Evolutionary conservation across 2,113 vertebrate genomes (phyloP).

Genomic region (Astur gentilis): DNA sequence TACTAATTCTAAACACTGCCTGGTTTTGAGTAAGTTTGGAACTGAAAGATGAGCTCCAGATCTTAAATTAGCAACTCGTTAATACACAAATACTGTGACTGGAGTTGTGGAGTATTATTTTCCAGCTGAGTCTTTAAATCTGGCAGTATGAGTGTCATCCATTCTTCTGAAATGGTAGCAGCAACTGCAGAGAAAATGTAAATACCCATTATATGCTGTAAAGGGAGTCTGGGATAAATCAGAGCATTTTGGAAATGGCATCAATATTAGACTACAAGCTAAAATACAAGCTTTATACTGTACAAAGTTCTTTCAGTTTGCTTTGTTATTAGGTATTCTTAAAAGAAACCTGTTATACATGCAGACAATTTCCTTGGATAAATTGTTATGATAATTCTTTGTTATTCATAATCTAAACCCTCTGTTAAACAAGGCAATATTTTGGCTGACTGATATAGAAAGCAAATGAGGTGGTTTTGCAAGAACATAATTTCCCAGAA

Average conservation of each 20-base stretch:
- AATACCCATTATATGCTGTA: constrained; percentile 30
- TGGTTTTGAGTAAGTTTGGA: background rate
- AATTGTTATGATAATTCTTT: constrained; percentile 14
- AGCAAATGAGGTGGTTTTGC: background rate
- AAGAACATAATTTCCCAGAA: background rate
- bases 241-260: constrained; percentile 46
- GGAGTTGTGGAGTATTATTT: background rate
- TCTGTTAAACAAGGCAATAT: background rate
- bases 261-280: constrained; percentile 1
- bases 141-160: background rate
- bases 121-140: background rate
- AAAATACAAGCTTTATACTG: constrained; percentile 1
- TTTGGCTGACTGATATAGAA: background rate
- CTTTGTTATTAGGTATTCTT: constrained; percentile 12
- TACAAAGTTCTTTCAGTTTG: background rate
- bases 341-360: constrained; percentile 46
- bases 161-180: constrained; percentile 41
- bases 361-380: background rate
- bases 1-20: background rate
- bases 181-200: constrained; percentile 28
- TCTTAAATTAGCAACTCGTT: background rate
- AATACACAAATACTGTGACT: background rate
- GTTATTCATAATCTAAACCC: constrained; percentile 21
- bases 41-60: background rate
- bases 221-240: constrained; percentile 20